A percentile compares a stretch with the other conserved stretches of the same genome.
These are phyloP conservation scores for Drosophila emarginata DNA, from an alignment of 2,888 invertebrate species.

Conservation along the genomic window DNA sequence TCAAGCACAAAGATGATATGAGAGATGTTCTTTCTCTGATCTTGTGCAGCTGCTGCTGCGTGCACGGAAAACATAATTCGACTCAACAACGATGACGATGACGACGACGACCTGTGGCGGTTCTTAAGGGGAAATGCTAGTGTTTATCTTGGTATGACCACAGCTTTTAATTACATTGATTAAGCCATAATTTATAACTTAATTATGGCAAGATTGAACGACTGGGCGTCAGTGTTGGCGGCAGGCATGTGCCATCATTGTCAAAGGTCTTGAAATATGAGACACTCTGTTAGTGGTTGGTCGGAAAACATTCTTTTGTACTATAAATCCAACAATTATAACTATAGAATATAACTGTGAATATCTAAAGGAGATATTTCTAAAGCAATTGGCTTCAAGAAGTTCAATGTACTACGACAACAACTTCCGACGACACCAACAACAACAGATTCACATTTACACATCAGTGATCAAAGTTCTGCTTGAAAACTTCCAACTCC, in stretches of 20 bases:
- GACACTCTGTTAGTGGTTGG: not conserved
- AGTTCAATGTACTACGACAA: slow-evolving; percentile 33
- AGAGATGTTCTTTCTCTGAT: slow-evolving; percentile 1
- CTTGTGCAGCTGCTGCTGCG: slow-evolving; percentile 27
- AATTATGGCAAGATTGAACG: slow-evolving; percentile 55
- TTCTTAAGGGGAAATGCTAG: not conserved
- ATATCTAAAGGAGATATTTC: not conserved
- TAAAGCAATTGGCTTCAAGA: not conserved
- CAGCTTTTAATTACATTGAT: slow-evolving; percentile 69
- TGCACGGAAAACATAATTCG: slow-evolving; percentile 46
- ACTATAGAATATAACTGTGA: not conserved
- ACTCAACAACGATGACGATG: not conserved
- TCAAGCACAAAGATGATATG: slow-evolving; percentile 29
- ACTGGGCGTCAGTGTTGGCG: slow-evolving; percentile 5
- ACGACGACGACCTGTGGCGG: slow-evolving; percentile 15
- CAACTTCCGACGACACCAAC: slow-evolving; percentile 33
- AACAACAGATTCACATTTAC: slow-evolving; percentile 24
- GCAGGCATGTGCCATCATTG: slow-evolving; percentile 3
- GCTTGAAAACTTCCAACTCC: slow-evolving; percentile 21
- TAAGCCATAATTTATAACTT: slow-evolving; percentile 75
- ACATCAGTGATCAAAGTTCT: slow-evolving; percentile 36
- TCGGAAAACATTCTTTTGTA: not conserved
- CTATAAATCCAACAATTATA: not conserved
- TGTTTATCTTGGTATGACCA: slow-evolving; percentile 21
- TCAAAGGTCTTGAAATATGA: slow-evolving; percentile 15